A percentile compares a stretch with the other conserved stretches of the same genome.
Conservation (phyloP, 1,140 invertebrate species). For the Sinonovacula constricta region DNA sequence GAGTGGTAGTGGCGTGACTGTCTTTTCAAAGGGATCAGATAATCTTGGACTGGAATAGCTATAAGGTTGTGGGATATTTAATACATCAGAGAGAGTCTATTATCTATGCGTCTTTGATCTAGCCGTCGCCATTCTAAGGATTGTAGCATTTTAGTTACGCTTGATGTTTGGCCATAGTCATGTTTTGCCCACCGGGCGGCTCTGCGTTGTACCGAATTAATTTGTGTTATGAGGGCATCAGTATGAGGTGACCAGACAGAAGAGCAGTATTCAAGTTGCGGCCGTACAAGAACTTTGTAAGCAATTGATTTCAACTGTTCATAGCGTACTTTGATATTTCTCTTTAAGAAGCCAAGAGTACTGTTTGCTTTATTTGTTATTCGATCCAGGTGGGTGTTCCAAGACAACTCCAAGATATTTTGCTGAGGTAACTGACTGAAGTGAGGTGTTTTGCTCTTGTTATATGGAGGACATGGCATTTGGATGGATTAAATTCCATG, state of each 20-base stretch:
- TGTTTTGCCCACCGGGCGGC: constrained; percentile 1
- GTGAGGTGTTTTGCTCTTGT: too few species aligned
- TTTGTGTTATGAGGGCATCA: neutral
- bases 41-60: too few species aligned
- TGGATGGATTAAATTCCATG: too few species aligned
- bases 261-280: neutral
- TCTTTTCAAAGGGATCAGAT: too few species aligned
- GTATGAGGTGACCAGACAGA: neutral
- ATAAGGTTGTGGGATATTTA: too few species aligned
- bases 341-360: neutral
- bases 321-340: neutral
- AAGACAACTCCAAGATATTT: neutral
- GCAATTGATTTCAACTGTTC: neutral
- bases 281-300: neutral
- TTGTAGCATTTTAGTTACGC: neutral
- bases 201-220: constrained; percentile 1
- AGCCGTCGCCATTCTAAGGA: too few species aligned
- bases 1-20: too few species aligned
- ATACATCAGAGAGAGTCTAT: too few species aligned
- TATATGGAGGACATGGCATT: too few species aligned
- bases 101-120: too few species aligned
- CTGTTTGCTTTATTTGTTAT: neutral
- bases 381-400: neutral
- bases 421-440: neutral
- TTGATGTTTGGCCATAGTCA: neutral